A percentile compares a stretch with the other conserved stretches of the same genome.
These are phyloP conservation scores for Megalonaias nervosa DNA, from an alignment of 1,140 invertebrate genomes.

Conservation along the genomic window DNA sequence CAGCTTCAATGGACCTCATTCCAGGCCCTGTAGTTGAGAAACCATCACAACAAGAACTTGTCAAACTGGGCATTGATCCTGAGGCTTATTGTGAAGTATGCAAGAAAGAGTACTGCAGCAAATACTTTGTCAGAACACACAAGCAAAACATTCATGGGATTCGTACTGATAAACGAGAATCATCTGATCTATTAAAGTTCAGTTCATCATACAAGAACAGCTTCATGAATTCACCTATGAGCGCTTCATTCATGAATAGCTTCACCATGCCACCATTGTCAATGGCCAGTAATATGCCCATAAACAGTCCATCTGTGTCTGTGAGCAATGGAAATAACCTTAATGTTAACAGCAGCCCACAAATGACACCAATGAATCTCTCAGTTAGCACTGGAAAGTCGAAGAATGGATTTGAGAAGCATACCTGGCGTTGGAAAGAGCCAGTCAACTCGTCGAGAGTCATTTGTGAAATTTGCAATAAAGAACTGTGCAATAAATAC, in stretches of 20 bases:
- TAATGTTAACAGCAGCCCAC: background rate
- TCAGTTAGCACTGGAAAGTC: conserved; percentile 17
- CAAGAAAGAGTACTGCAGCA: conserved; percentile 77
- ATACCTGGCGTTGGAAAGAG: conserved; percentile 64
- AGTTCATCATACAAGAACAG: too few relatives aligned
- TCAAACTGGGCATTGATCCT: conserved; percentile 77
- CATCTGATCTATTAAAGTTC: too few relatives aligned
- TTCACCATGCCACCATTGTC: too few relatives aligned
- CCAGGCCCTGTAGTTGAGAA: conserved; percentile 45
- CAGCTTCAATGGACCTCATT: conserved; percentile 10
- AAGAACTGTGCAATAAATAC: conserved; percentile 96
- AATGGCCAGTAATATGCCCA: too few relatives aligned
- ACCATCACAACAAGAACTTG: conserved; percentile 63
- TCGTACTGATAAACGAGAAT: background rate
- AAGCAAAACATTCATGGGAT: conserved; percentile 69
- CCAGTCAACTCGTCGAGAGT: conserved; percentile 81
- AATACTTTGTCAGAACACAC: conserved; percentile 67
- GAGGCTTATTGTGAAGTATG: conserved; percentile 91
- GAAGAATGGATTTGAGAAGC: conserved; percentile 46
- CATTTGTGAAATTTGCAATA: conserved; percentile 99
- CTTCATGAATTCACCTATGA: too few relatives aligned
- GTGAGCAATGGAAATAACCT: too few relatives aligned
- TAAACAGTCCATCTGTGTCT: too few relatives aligned
- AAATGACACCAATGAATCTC: conserved; percentile 29
- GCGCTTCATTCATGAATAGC: too few relatives aligned